A percentile compares a stretch with the other conserved stretches of the same genome.
phyloP scores from a whole-genome alignment of 2,797 vertebrate species.

The Loriculus beryllinus region DNA sequence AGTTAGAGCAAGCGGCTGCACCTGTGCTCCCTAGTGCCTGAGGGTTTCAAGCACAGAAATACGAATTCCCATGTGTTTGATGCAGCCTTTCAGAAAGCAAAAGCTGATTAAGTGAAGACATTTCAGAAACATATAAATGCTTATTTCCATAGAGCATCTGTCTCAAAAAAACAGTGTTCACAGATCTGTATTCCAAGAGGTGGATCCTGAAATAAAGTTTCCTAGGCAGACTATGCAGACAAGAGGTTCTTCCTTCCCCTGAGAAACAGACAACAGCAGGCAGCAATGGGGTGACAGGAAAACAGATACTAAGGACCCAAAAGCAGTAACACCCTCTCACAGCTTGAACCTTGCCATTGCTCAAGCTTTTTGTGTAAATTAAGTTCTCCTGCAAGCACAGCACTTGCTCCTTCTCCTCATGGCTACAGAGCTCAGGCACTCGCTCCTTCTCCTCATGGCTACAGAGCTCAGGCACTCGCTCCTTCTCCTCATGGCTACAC shows the following conservation, averaged over 20 bases:
- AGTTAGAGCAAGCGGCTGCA: not conserved
- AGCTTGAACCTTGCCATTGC: not conserved
- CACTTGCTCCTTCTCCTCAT: not conserved
- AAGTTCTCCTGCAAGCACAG: not conserved
- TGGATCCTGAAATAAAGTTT: not conserved
- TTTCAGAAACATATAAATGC: not conserved
- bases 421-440: not conserved
- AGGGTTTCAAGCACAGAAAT: not conserved
- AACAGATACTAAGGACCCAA: not conserved
- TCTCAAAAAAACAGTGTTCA: not conserved
- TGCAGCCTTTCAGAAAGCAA: not conserved
- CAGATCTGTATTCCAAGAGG: not conserved
- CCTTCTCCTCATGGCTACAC: not conserved
- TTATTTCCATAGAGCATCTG: not conserved
- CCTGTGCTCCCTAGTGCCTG: not conserved
- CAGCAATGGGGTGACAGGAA: not conserved
- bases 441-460: too few relatives aligned
- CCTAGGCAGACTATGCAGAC: not conserved
- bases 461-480: not conserved
- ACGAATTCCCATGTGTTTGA: not conserved
- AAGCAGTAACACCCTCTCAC: not conserved
- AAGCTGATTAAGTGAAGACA: not conserved
- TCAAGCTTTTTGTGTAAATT: not conserved
- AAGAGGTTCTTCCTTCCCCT: not conserved
- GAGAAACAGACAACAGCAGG: not conserved